Base-by-base conservation (phyloP, 2,888 invertebrate species). In the Pachydiplax longipennis region DNA sequence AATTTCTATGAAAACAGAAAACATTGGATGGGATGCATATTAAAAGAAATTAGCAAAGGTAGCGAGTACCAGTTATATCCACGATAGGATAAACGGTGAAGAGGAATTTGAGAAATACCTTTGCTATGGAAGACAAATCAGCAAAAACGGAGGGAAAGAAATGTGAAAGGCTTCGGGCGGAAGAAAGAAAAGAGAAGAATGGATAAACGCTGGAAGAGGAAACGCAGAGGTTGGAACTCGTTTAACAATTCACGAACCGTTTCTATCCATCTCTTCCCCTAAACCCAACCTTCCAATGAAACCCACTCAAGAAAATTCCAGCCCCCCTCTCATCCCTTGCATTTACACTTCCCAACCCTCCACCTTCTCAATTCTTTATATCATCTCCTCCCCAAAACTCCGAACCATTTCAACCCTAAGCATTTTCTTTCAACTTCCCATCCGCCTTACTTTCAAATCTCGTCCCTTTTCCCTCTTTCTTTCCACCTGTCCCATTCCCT, bases 311-410 rank as follows among this genome's bases (percentile, higher is more conserved):
- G 73, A 73, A 73, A 73, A 13, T 25, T 25, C 83, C 90, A 91
- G 91, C 91, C 91, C 90, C 93, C 87, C 40, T 25, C 44, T 53
- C 65, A 61, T 65, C 37, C 82, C 93, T 93, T 94, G 93, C 93
- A 93, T 93, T 93, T 92, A 92, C 93, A 92, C 92, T 92, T 92
- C 91, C 90, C 90, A 73, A 90, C 92, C 92, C 91, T 92, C 92
- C 92, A 81, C 91, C 90, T 83, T 91, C 91, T 91, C 58, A 80
- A 87, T 82, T 44, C 65, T 82, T 40, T 48, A 65, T 91, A 61
- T 91, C 91, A 90, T 91, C 91, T 91, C 90, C 83, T 90, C 53
- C 58, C 35, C 91, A 58, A 31, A 65, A 37, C 90, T 58, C 81
- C 37, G 37, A 31, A 87, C 37, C 81, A 81, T 81, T 25, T 48